phyloP scores from a whole-genome alignment of 2,113 vertebrate species.

The Oreochromis aureus region DNA sequence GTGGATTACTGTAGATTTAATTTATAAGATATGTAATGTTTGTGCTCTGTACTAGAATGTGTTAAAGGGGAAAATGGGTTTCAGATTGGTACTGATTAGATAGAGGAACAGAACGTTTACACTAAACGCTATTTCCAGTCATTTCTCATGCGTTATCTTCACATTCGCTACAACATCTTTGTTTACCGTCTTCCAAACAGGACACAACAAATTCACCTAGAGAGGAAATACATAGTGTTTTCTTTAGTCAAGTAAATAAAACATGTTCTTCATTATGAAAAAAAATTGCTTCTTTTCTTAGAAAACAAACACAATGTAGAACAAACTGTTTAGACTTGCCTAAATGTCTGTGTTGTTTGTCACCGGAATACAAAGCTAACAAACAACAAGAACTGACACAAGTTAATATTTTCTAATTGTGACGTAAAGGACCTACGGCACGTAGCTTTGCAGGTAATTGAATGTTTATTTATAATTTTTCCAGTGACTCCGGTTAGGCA shows the following conservation, averaged over 20 bases:
- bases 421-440: not conserved
- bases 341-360: not conserved
- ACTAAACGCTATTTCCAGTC: not conserved
- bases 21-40: not conserved
- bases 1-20: constrained; percentile 8
- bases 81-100: not conserved
- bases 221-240: not conserved
- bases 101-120: not conserved
- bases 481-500: not conserved
- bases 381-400: not conserved
- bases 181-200: not conserved
- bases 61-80: not conserved
- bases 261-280: not conserved
- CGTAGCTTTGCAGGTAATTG: not conserved
- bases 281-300: not conserved
- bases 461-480: not conserved
- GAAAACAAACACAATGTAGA: not conserved
- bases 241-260: not conserved
- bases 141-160: not conserved
- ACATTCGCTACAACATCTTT: not conserved
- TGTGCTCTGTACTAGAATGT: not conserved
- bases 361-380: not conserved
- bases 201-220: not conserved
- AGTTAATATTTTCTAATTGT: not conserved
- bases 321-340: not conserved